Base-by-base conservation (phyloP, 2,888 invertebrate genomes). In the Agonopterix heracliana region DNA sequence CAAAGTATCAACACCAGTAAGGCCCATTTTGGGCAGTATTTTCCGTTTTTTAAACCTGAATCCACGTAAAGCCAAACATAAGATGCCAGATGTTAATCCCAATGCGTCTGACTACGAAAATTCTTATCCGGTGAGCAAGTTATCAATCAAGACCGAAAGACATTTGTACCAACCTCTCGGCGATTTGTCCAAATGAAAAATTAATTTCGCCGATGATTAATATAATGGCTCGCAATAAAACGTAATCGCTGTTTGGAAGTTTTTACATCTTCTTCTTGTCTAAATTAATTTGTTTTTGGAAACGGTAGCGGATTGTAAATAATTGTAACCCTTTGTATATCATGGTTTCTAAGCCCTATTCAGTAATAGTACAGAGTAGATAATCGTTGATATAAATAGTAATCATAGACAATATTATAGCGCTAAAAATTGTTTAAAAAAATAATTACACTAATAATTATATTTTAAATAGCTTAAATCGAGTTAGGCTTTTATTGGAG, bases 141-240 rank as follows among this genome's bases (percentile, higher is more conserved):
- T 75, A 85, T 87, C 80, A 78, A 83, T 83, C 82, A 83, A 76
- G 71, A 66, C 66, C 68, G 68, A 74, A 79, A 82, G 77, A 78
- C 79, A 81, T 83, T 81, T 76, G 77, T 75, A 77, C 63, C 71
- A 66, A 75, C 76, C 78, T 78, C 79, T 76, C 75, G 70, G 78
- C 74, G 81, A 88, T 88, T 87, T 83, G 85, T 86, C 77, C 81
- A 78, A 86, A 86, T 86, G 88, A 86, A 86, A 87, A 86, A 88
- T 88, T 85, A 84, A 86, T 87, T 85, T 85, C 73, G 81, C 80
- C 80, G 78, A 85, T 86, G 87, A 88, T 88, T 88, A 85, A 86
- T 87, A 77, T 86, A 86, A 88, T 86, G 79, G 74, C 64, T 63
- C 62, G 81, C 75, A 81, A 88, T 88, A 83, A 87, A 87, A 80